Conservation (phyloP, 2,888 invertebrate species). For the Hofmannophila pseudospretella region DNA sequence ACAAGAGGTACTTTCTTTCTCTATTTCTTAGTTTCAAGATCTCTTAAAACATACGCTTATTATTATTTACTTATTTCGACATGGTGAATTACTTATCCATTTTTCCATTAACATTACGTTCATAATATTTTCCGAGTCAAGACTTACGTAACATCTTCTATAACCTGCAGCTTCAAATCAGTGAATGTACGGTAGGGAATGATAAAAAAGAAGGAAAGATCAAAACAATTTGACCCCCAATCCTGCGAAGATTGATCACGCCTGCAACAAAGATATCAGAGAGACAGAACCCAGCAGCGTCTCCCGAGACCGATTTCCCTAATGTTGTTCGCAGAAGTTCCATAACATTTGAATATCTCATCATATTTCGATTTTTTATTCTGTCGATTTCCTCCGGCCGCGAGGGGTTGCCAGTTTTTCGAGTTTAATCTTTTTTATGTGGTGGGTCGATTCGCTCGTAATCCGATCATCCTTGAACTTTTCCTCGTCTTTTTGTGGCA, state of each 20-base stretch:
- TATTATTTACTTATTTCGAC: too few relatives aligned
- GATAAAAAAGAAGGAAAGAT: too few relatives aligned
- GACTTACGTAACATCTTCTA: too few relatives aligned
- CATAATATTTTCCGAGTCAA: too few relatives aligned
- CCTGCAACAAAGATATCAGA: constrained; percentile 11
- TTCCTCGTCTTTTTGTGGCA: neutral
- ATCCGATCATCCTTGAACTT: constrained; percentile 4
- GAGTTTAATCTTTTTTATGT: constrained; percentile 20
- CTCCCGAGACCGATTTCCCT: constrained; percentile 49
- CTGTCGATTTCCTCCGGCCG: constrained; percentile 27
- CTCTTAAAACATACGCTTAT: too few relatives aligned
- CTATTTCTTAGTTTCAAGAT: too few relatives aligned
- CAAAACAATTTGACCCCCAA: neutral
- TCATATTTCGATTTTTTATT: constrained; percentile 47
- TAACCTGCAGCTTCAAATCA: too few relatives aligned
- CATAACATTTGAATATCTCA: constrained; percentile 59
- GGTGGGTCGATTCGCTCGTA: constrained; percentile 8
- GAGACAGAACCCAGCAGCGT: constrained; percentile 16
- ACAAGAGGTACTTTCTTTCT: too few relatives aligned
- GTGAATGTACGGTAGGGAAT: too few relatives aligned
- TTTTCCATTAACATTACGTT: too few relatives aligned
- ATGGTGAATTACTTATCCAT: too few relatives aligned
- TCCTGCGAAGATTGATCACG: constrained; percentile 4
- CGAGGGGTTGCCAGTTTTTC: constrained; percentile 7
- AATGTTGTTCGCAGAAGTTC: constrained; percentile 52